Conservation (phyloP, 1,140 invertebrate genomes). For the Caenorhabditis latens region DNA sequence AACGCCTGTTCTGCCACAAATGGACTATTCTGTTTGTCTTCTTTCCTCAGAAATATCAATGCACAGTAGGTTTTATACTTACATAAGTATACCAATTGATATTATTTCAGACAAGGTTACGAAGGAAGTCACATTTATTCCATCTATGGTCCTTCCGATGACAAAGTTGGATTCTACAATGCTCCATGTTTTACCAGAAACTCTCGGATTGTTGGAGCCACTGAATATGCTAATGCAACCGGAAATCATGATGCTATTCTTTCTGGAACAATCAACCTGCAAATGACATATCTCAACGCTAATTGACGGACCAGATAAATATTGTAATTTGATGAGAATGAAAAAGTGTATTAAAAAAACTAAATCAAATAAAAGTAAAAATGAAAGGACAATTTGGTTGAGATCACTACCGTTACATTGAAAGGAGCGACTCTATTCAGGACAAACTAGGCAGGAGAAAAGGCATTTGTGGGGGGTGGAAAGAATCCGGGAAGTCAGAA, state of each 20-base stretch:
- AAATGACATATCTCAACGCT: too few species aligned
- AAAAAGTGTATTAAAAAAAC: too few species aligned
- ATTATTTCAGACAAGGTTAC: constrained; percentile 14
- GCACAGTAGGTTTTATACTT: neutral
- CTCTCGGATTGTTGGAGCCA: constrained; percentile 36
- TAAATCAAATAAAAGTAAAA: neutral
- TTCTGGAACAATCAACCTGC: neutral
- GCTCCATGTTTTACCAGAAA: constrained; percentile 6
- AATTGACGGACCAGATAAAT: too few species aligned
- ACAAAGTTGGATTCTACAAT: constrained; percentile 63
- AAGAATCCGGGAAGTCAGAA: neutral
- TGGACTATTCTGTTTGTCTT: constrained; percentile 55
- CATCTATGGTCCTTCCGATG: constrained; percentile 61
- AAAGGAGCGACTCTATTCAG: neutral
- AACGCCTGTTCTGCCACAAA: constrained; percentile 62
- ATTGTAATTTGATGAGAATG: too few species aligned
- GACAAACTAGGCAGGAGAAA: neutral
- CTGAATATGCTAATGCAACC: neutral
- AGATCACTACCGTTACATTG: neutral
- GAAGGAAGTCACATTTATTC: constrained; percentile 62
- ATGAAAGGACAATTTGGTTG: neutral
- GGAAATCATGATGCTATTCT: constrained; percentile 5
- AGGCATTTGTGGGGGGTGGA: neutral
- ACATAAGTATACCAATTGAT: neutral
- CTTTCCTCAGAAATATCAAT: constrained; percentile 60